Base-by-base conservation (phyloP, 2,888 invertebrate species). In the Salpingus planirostris region DNA sequence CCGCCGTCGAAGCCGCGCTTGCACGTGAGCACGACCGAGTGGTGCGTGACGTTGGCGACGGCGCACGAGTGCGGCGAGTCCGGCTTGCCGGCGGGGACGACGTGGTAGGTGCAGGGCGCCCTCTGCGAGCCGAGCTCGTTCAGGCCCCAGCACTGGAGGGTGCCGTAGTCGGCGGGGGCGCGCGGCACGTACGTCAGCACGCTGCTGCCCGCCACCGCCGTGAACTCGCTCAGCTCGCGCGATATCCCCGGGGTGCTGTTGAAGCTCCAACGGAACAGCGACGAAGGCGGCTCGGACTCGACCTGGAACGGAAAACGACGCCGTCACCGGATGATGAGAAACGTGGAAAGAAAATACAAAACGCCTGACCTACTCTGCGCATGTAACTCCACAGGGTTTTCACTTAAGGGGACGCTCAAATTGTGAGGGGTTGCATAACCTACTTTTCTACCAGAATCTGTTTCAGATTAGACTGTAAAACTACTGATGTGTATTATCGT, bases 81-180 rank as follows among this genome's bases (percentile, higher is more conserved):
- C 13, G 73, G 73, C 68, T 73, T 56, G 14, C 64, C 64, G 2
- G 84, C 84, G 6, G 84, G 82, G 27, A 83, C 71, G 32, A 86
- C 77, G 53, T 80, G 80, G 57, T 76, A 85, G 22, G 80, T 70
- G 53, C 86, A 86, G 0, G 85, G 82, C 35, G 74, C 70, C 24
- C 70, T 66, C 60, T 85, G 85, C 3, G 72, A 61, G 2, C 85
- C 84, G 13, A 82, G 75, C 5, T 73, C 69, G 60, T 86, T 86
- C 25, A 70, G 69, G 0, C 79, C 85, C 60, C 80, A 76, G 50
- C 86, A 86, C 38, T 82, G 76, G n/a, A 86, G 69, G 55, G 82
- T 82, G 11, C 86, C 86, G 57, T 85, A 86, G 61, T 85, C 73
- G 1, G 74, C 69, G 15, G 74, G 71, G 2, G 70, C 69, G 38